Conservation (phyloP, 2,888 invertebrate genomes). For the Sinotaia quadrata region DNA sequence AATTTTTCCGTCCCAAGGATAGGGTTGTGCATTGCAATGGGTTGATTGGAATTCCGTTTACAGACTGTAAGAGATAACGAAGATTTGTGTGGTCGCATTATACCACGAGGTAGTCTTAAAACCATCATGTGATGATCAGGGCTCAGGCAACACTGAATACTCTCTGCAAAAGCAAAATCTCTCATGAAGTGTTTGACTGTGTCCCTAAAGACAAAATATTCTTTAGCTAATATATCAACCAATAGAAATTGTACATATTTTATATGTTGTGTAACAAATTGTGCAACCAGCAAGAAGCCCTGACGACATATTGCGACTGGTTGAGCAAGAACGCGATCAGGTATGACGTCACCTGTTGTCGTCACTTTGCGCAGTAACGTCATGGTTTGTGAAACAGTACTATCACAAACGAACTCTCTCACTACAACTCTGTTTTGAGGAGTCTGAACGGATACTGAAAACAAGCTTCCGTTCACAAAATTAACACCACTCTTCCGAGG, state of each 20-base stretch:
- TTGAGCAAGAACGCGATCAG: neutral
- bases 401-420: neutral
- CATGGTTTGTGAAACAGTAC: neutral
- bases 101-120: slow-evolving; percentile 34
- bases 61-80: slow-evolving; percentile 31
- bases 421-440: neutral
- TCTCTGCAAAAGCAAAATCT: slow-evolving; percentile 24
- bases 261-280: slow-evolving; percentile 16
- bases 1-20: slow-evolving; percentile 23
- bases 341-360: neutral
- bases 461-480: neutral
- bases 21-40: slow-evolving; percentile 21
- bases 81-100: slow-evolving; percentile 28
- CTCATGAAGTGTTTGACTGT: slow-evolving; percentile 33
- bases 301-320: slow-evolving; percentile 5
- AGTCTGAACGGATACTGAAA: neutral
- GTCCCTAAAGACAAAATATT: slow-evolving; percentile 32
- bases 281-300: slow-evolving; percentile 16
- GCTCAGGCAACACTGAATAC: slow-evolving; percentile 36
- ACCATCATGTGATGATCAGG: slow-evolving; percentile 31
- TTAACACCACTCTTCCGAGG: neutral
- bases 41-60: slow-evolving; percentile 6
- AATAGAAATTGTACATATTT: slow-evolving; percentile 35
- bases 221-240: slow-evolving; percentile 16
- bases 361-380: neutral